phyloP scores from a whole-genome alignment of 2,888 invertebrate species.

The Timema podura region DNA sequence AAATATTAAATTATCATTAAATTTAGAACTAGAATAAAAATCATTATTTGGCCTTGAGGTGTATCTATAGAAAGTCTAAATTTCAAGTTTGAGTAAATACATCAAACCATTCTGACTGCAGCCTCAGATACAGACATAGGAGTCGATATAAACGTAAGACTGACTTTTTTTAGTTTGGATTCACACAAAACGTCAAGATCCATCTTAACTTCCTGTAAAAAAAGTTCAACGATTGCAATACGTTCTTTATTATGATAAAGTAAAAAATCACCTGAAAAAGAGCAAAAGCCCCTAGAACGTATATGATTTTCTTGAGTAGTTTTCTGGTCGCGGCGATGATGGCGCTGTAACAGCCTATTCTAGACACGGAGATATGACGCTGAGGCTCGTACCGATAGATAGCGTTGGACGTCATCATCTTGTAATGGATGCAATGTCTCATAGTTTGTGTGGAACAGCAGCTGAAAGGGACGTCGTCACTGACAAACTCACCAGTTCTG shows the following conservation, averaged over 20 bases:
- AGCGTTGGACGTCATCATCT: slow-evolving; percentile 50
- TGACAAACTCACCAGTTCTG: slow-evolving; percentile 15
- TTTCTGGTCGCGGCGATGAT: not conserved
- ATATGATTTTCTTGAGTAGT: not conserved
- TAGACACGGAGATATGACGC: slow-evolving; percentile 13
- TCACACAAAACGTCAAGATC: too few species aligned
- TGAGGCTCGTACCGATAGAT: slow-evolving; percentile 53
- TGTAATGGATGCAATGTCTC: slow-evolving; percentile 57
- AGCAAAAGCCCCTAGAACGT: not conserved
- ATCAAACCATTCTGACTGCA: too few species aligned
- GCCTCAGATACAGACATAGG: too few species aligned
- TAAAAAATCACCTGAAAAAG: slow-evolving; percentile 1
- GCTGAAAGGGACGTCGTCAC: slow-evolving; percentile 58
- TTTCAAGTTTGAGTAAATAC: too few species aligned
- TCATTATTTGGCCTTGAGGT: too few species aligned
- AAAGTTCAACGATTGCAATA: too few species aligned
- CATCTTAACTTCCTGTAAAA: too few species aligned
- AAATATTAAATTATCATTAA: too few species aligned
- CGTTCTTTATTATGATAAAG: not conserved
- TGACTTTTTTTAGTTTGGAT: too few species aligned
- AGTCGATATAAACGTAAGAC: too few species aligned
- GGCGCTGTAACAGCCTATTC: slow-evolving; percentile 2
- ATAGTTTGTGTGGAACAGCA: slow-evolving; percentile 55
- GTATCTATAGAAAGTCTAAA: too few species aligned
- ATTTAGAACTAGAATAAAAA: too few species aligned